Evolutionary conservation across 2,113 vertebrate species (phyloP).

Genomic region (Penelope pileata): DNA sequence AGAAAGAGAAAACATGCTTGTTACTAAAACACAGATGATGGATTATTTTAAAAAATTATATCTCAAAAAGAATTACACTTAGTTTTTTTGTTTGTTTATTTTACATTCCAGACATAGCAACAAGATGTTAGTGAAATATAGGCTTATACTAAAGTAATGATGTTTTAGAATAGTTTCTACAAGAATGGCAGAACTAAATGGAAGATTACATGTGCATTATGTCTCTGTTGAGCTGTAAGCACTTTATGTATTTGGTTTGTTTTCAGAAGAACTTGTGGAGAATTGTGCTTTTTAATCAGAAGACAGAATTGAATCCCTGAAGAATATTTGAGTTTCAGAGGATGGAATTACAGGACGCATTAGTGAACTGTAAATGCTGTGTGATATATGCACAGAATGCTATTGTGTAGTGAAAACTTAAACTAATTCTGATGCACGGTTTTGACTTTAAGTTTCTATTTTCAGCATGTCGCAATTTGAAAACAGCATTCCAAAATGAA

Average conservation of each 20-base stretch:
- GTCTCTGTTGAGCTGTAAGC: background rate
- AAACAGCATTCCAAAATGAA: background rate
- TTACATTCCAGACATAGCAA: background rate
- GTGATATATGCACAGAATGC: background rate
- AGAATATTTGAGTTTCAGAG: background rate
- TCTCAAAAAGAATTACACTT: background rate
- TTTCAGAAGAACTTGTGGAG: background rate
- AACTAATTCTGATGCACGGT: background rate
- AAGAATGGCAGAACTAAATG: background rate
- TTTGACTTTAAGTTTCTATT: background rate
- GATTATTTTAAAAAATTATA: background rate
- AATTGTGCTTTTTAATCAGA: background rate
- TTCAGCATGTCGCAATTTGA: background rate
- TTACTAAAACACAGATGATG: background rate
- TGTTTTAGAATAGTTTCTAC: background rate
- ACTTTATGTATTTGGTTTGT: background rate
- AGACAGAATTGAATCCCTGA: background rate
- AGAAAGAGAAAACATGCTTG: background rate
- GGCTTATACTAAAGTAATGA: background rate
- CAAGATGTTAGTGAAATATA: background rate
- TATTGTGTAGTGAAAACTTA: background rate
- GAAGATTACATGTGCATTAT: background rate
- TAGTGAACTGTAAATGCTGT: background rate
- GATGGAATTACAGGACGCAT: background rate
- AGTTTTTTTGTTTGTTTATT: background rate